Evolutionary conservation across 2,113 vertebrate species (phyloP).

Genomic region (Carassius carassius): DNA sequence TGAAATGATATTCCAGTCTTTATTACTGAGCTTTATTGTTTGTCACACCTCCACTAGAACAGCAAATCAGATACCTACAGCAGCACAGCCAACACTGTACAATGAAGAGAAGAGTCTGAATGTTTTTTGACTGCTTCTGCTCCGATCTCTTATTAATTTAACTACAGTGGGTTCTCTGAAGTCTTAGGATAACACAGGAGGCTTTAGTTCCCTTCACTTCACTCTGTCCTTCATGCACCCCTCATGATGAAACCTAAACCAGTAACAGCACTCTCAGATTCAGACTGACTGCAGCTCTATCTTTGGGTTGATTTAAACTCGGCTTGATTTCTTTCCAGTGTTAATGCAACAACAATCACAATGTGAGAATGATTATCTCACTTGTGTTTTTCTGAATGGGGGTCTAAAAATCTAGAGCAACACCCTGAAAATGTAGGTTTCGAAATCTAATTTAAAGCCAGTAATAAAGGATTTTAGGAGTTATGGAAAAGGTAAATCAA

Average conservation of each 20-base stretch:
- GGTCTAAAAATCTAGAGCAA: no score
- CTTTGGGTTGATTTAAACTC: background rate
- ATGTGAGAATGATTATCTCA: no score
- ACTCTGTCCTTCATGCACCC: background rate
- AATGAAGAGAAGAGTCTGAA: no score
- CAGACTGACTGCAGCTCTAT: background rate
- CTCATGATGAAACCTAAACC: slow-evolving; percentile 6
- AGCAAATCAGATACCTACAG: background rate
- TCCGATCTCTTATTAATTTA: slow-evolving; percentile 33
- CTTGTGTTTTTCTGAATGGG: no score
- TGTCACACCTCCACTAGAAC: background rate
- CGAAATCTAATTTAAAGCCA: no score
- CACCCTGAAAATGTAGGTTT: no score
- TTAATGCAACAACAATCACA: no score
- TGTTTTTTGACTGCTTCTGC: no score
- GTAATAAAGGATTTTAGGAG: no score
- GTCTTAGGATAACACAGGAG: slow-evolving; percentile 29
- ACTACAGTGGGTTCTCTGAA: background rate
- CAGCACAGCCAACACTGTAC: background rate
- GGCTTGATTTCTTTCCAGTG: background rate
- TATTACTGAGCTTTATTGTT: background rate
- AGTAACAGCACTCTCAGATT: background rate
- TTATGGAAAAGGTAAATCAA: background rate
- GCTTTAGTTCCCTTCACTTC: slow-evolving; percentile 6
- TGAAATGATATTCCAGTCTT: background rate